Evolutionary conservation across 2,888 invertebrate genomes (phyloP), one percentile per base, ranked within the genome.

Genomic region (Tridacna crocea): DNA sequence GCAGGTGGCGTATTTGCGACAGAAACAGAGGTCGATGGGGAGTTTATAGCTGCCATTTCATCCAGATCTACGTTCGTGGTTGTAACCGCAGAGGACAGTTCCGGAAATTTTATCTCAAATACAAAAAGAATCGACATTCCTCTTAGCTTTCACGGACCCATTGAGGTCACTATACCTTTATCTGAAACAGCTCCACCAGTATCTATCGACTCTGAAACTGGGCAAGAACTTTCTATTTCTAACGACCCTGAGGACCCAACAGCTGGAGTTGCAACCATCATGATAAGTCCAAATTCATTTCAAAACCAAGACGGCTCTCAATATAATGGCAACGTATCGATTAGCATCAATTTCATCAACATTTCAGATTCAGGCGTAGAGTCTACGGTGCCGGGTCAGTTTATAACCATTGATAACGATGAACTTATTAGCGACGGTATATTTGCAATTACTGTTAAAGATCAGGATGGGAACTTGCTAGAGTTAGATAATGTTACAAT

Each of bases 341-440:
- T 51, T 11, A 63, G 80, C 72, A 24, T 76, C 26, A 80, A 78
- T 51, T 72, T 63, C 24, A 72, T 72, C 4, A 72, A 75, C 47
- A 47, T 27, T 11, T 47, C 70, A 11, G 55, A 65, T 19, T 13
- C 26, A 6, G 51, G 22, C 11, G 24, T 74, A n/a, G 82, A 82
- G 15, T 22, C 48, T 3, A n/a, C 55, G 8, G 55, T 58, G 26
- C 76, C 80, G 12, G 82, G 77, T 51, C 51, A 58, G 72, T 81
- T 81, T 48, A 24, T 77, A 15, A 81, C 81, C 11, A 26, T 36
- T 12, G 77, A 51, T 3, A 22, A 48, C 1, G 61, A 26, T 15
- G 51, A 36, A 47, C 48, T 79, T n/a, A 36, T 82, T 0, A 72
- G 77, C 19, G 77, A 78, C 47, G 77, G 77, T 17, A 75, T 82